These are phyloP conservation scores for Exephanes ischioxanthus DNA, from an alignment of 2,888 invertebrate species.

Conservation along the genomic window DNA sequence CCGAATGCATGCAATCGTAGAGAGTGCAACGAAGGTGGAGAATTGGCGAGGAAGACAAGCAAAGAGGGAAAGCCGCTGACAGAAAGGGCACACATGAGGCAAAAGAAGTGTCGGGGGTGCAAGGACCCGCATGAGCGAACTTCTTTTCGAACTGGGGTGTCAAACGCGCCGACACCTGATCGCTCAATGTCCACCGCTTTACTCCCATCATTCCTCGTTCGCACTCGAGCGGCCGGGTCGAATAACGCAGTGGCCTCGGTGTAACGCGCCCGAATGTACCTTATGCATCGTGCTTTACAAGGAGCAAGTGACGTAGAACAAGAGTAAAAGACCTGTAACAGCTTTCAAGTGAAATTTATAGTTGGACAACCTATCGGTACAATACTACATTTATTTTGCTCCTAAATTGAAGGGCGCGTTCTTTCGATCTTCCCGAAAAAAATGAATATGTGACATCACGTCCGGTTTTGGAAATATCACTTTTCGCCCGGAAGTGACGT, in stretches of 20 bases:
- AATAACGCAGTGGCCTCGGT: conserved; percentile 25
- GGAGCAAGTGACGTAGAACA: conserved; percentile 25
- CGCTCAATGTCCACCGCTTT: conserved; percentile 70
- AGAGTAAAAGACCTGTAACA: background rate
- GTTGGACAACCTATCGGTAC: background rate
- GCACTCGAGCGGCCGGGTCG: conserved; percentile 10
- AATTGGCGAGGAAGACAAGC: background rate
- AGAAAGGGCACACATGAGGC: conserved; percentile 19
- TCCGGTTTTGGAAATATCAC: too few species aligned
- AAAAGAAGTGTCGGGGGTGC: conserved; percentile 16
- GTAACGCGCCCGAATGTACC: conserved; percentile 19
- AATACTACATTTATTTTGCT: conserved; percentile 1
- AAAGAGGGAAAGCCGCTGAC: conserved; percentile 28
- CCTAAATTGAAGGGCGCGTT: conserved; percentile 1
- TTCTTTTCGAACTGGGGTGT: conserved; percentile 70
- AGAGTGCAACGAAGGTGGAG: conserved; percentile 6
- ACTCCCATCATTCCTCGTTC: conserved; percentile 16
- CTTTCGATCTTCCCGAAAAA: background rate
- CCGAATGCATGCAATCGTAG: background rate
- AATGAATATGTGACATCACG: too few species aligned
- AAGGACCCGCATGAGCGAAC: conserved; percentile 64
- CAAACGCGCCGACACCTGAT: conserved; percentile 78
- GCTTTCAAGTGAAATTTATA: conserved; percentile 3
- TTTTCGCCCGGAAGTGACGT: too few species aligned
- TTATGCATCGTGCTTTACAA: conserved; percentile 15